Conservation (phyloP, 2,113 vertebrate species). For the Phalacrocorax brasilianus region DNA sequence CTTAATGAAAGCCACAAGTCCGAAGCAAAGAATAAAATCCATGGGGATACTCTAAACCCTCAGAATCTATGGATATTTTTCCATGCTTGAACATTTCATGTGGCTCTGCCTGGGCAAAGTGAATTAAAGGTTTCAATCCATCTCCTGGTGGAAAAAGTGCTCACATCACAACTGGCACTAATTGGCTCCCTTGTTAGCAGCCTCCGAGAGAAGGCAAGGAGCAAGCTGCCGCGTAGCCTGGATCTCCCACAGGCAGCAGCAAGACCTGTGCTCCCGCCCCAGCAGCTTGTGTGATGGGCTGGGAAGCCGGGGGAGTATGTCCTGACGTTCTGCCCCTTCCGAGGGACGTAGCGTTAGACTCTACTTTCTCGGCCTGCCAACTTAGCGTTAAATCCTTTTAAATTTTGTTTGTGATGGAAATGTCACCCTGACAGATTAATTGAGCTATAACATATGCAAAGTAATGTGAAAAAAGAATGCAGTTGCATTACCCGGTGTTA, state of each 20-base stretch:
- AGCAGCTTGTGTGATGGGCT: background rate
- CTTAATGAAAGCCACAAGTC: background rate
- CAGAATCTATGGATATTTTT: background rate
- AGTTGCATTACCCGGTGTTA: background rate
- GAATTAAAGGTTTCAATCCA: background rate
- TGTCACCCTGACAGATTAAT: background rate
- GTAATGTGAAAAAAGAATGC: background rate
- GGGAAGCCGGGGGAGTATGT: background rate
- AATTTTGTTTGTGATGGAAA: background rate
- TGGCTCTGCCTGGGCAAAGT: background rate
- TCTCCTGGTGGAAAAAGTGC: background rate
- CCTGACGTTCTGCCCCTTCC: background rate
- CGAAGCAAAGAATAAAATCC: background rate
- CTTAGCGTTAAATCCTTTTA: background rate
- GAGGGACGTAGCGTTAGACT: background rate
- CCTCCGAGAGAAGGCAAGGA: background rate
- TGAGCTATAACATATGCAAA: background rate
- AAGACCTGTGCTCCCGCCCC: background rate
- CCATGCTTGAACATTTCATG: background rate
- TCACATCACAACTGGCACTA: conserved; percentile 8
- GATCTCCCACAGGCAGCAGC: background rate
- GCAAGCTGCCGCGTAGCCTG: rapidly evolving
- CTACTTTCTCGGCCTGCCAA: background rate
- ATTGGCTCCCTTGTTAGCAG: conserved; percentile 34
- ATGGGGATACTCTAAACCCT: background rate